Evolutionary conservation across 2,797 vertebrate species (phyloP).

Genomic region (Smutsia temminckii): DNA sequence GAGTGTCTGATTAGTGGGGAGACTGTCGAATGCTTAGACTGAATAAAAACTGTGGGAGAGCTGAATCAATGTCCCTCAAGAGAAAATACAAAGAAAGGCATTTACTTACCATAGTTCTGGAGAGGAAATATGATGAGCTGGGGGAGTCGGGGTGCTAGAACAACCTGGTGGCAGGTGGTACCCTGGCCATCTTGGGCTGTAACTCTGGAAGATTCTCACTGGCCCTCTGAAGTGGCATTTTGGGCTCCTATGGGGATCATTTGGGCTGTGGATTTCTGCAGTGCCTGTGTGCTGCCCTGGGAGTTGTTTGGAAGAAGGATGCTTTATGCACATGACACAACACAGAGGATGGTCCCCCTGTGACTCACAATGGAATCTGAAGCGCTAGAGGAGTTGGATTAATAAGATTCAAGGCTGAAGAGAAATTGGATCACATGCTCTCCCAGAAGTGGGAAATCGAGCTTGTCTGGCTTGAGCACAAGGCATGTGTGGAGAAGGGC

Average conservation of each 20-base stretch:
- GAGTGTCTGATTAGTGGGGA: neutral
- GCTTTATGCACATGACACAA: neutral
- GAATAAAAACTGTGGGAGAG: neutral
- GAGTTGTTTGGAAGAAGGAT: slow-evolving; percentile 59
- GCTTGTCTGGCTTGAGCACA: neutral
- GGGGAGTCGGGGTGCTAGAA: neutral
- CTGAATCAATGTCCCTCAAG: neutral
- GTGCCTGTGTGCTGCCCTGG: neutral
- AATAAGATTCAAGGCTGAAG: slow-evolving; percentile 50
- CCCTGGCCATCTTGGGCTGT: neutral
- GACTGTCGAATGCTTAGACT: neutral
- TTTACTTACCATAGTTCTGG: neutral
- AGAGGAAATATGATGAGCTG: neutral
- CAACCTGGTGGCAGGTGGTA: neutral
- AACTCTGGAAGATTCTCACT: neutral
- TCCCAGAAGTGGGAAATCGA: neutral
- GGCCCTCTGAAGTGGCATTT: neutral
- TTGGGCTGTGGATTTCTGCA: slow-evolving; percentile 9
- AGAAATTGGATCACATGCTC: slow-evolving; percentile 50
- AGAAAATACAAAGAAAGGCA: neutral
- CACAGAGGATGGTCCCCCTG: slow-evolving; percentile 45
- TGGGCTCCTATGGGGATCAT: neutral
- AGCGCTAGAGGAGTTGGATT: slow-evolving; percentile 45
- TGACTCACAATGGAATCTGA: neutral
- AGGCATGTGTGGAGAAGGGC: neutral